These are phyloP conservation scores for Cheiracanthium punctorium DNA, from an alignment of 2,888 invertebrate species.

Conservation along the genomic window DNA sequence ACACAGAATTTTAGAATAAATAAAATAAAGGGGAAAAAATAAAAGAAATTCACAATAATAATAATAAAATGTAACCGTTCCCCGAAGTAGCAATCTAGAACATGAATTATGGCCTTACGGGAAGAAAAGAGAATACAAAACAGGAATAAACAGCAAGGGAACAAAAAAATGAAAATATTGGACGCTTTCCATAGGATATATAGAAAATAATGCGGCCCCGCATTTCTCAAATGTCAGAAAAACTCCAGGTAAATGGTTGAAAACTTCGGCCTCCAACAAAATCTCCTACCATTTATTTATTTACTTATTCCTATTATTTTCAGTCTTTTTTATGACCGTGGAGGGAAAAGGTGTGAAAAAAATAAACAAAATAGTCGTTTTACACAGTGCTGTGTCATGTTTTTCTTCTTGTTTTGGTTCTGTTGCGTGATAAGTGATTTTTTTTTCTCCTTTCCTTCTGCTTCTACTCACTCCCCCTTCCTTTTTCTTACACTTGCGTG, in stretches of 20 bases:
- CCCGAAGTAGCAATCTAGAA: constrained; percentile 37
- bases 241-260: constrained; percentile 55
- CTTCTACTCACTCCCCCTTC: too few species aligned
- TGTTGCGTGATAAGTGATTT: constrained; percentile 66
- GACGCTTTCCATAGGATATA: constrained; percentile 56
- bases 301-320: constrained; percentile 63
- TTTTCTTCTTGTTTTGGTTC: constrained; percentile 44
- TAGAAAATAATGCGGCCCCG: constrained; percentile 59
- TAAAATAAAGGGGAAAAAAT: background rate
- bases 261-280: constrained; percentile 26
- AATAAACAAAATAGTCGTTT: constrained; percentile 60
- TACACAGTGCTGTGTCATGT: constrained; percentile 36
- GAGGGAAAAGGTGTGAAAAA: constrained; percentile 21
- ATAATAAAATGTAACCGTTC: constrained; percentile 4
- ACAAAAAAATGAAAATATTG: constrained; percentile 59
- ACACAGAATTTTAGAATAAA: constrained; percentile 3
- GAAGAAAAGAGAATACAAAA: constrained; percentile 40
- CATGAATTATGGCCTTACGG: constrained; percentile 45
- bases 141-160: constrained; percentile 26
- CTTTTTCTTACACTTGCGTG: constrained; percentile 17
- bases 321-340: constrained; percentile 50
- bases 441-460: too few species aligned
- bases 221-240: constrained; percentile 64
- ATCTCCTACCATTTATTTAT: constrained; percentile 64
- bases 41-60: constrained; percentile 1